Evolutionary conservation across 2,113 vertebrate species (phyloP).

Genomic region (Podarcis cretensis): DNA sequence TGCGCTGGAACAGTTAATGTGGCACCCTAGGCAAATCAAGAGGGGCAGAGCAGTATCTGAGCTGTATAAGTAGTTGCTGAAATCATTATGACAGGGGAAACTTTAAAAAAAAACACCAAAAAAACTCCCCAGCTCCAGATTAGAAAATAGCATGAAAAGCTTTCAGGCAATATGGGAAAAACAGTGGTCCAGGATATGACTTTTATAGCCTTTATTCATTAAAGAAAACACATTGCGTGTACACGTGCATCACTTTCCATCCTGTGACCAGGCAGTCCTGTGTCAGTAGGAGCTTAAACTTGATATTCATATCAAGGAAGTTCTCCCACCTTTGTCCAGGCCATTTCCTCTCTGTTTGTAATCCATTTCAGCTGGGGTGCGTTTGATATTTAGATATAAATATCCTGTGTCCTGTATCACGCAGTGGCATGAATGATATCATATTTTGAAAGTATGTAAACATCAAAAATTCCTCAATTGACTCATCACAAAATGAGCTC

Average conservation of each 20-base stretch:
- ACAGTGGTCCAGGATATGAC: neutral
- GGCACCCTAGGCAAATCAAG: neutral
- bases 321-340: constrained; percentile 15
- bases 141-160: neutral
- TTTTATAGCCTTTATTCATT: neutral
- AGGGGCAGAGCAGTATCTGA: neutral
- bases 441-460: constrained; percentile 12
- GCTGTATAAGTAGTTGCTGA: neutral
- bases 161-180: neutral
- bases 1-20: neutral
- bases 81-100: neutral
- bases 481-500: constrained; percentile 9
- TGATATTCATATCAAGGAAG: constrained; percentile 24
- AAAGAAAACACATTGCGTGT: neutral
- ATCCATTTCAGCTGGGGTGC: neutral
- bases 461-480: constrained; percentile 6
- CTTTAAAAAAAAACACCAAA: neutral
- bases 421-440: neutral
- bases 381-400: constrained; percentile 37
- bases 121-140: neutral
- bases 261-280: neutral
- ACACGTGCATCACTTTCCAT: neutral
- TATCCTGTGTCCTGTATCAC: constrained; percentile 22
- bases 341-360: constrained; percentile 5
- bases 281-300: neutral